Conservation (phyloP, 2,113 vertebrate species). For the Mugil cephalus region DNA sequence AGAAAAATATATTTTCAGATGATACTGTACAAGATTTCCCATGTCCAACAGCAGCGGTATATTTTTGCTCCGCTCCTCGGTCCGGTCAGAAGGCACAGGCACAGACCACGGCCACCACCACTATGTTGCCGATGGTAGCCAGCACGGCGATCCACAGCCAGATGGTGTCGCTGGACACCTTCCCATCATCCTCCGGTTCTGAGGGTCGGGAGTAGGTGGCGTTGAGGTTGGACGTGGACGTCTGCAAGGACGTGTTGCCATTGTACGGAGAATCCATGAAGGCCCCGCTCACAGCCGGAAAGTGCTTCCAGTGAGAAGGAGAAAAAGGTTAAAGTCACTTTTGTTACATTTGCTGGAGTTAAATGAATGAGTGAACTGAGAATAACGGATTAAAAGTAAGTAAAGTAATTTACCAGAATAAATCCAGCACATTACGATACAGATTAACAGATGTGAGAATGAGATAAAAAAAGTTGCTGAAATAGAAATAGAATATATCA, state of each 20-base stretch:
- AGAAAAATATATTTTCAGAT: constrained; percentile 52
- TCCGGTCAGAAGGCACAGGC: constrained; percentile 85
- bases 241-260: constrained; percentile 84
- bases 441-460: no score
- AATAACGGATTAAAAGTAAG: no score
- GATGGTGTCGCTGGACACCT: constrained; percentile 84
- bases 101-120: constrained; percentile 87
- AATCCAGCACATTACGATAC: no score
- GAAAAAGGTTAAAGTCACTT: background rate
- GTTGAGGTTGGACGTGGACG: constrained; percentile 85
- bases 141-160: constrained; percentile 88
- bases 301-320: constrained; percentile 67
- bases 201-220: constrained; percentile 70
- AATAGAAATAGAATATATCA: no score
- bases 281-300: constrained; percentile 77
- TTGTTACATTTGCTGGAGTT: no score
- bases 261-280: constrained; percentile 87
- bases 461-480: no score
- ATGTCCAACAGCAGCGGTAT: background rate
- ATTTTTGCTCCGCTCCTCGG: constrained; percentile 7
- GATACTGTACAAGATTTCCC: constrained; percentile 22
- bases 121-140: constrained; percentile 87
- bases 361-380: no score
- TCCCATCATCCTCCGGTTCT: constrained; percentile 83
- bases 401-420: no score